Conservation (phyloP, 1,140 invertebrate species). For the Nebria ingens region DNA sequence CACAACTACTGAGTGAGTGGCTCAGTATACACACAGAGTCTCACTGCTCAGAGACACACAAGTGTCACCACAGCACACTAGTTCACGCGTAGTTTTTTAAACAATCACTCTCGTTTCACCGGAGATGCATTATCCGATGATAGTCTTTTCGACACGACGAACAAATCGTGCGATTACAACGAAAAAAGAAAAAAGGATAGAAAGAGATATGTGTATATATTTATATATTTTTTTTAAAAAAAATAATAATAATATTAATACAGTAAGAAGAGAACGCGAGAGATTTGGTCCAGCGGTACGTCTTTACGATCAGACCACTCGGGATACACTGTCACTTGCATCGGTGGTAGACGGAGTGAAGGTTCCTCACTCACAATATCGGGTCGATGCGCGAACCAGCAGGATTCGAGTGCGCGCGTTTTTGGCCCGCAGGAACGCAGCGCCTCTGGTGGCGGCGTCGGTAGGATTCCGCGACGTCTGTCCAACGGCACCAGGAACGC, state of each 20-base stretch:
- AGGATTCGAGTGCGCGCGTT: background rate
- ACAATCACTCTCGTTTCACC: no score
- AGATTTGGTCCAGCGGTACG: background rate
- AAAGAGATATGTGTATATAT: background rate
- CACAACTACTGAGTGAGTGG: no score
- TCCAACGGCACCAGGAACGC: background rate
- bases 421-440: background rate
- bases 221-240: background rate
- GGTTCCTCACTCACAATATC: background rate
- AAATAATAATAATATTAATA: no score
- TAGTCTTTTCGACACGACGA: no score
- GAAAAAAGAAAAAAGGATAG: background rate
- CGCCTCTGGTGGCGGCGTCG: background rate
- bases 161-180: no score
- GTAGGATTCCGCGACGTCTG: background rate
- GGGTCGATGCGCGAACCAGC: background rate
- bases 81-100: no score
- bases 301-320: background rate
- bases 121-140: no score
- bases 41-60: background rate
- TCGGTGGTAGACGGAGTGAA: background rate
- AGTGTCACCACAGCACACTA: background rate
- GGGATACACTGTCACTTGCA: background rate
- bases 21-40: no score
- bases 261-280: background rate